These are phyloP conservation scores for Ctenodactylus gundi DNA, from an alignment of 2,113 vertebrate genomes.

Conservation along the genomic window DNA sequence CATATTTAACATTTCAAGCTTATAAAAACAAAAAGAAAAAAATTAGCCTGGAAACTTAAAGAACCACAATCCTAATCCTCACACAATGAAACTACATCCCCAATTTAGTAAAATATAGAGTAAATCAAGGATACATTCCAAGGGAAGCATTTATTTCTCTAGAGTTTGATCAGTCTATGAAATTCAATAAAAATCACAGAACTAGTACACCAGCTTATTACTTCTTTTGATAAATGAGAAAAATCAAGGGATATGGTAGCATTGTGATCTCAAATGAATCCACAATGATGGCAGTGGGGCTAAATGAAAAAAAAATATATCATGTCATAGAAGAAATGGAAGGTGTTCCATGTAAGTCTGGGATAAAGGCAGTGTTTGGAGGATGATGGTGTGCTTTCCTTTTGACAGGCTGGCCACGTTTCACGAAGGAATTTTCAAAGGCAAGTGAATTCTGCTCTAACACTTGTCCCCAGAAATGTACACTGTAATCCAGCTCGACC, in stretches of 20 bases:
- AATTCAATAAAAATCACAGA: not conserved
- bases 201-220: not conserved
- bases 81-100: not conserved
- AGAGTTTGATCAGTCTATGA: not conserved
- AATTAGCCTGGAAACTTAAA: not conserved
- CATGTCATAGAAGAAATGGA: not conserved
- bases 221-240: no score
- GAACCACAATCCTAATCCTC: not conserved
- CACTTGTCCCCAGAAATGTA: not conserved
- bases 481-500: no score
- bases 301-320: not conserved
- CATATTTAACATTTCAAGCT: not conserved
- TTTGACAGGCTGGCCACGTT: no score
- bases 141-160: not conserved
- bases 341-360: no score
- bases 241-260: no score
- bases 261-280: not conserved
- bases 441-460: not conserved
- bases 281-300: not conserved
- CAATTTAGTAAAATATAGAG: not conserved
- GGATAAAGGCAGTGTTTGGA: not conserved
- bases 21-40: not conserved
- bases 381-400: fast-evolving
- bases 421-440: not conserved
- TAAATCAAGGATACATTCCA: not conserved